phyloP scores from a whole-genome alignment of 2,797 vertebrate species.

The Scomberomorus guttatus region DNA sequence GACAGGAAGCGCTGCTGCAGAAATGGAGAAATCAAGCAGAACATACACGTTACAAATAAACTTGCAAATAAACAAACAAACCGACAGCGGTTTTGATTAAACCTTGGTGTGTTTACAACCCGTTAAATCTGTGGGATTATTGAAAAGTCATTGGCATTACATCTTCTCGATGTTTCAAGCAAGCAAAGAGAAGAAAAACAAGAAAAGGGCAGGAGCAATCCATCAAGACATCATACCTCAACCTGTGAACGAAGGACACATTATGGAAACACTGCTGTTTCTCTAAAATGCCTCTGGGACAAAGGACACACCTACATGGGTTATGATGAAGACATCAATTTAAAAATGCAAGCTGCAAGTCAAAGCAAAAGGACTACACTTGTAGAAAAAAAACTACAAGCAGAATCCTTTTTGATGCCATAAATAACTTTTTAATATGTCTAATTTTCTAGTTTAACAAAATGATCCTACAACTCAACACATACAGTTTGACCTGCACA shows the following conservation, averaged over 20 bases:
- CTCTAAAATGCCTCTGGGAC: conserved; percentile 12
- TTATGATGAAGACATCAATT: not conserved
- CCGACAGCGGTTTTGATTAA: conserved; percentile 68
- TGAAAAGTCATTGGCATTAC: conserved; percentile 60
- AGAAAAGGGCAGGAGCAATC: conserved; percentile 44
- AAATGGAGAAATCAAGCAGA: conserved; percentile 71
- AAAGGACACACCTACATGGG: conserved; percentile 8
- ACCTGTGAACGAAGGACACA: conserved; percentile 16
- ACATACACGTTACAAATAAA: conserved; percentile 69
- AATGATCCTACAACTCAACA: not conserved
- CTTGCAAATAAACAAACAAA: conserved; percentile 69
- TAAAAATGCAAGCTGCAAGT: not conserved
- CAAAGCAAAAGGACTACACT: not conserved
- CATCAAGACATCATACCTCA: conserved; percentile 49
- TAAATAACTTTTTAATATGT: no score
- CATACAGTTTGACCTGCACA: not conserved
- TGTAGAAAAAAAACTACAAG: no score
- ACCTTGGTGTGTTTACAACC: conserved; percentile 64
- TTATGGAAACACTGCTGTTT: conserved; percentile 10
- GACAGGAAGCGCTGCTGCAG: conserved; percentile 29
- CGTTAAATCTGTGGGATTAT: conserved; percentile 69
- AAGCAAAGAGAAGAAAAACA: conserved; percentile 12
- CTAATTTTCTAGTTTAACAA: no score
- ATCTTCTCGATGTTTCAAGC: conserved; percentile 35
- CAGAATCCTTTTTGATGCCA: no score